phyloP scores from a whole-genome alignment of 2,888 invertebrate species.

The Caenorhabditis zanzibari region DNA sequence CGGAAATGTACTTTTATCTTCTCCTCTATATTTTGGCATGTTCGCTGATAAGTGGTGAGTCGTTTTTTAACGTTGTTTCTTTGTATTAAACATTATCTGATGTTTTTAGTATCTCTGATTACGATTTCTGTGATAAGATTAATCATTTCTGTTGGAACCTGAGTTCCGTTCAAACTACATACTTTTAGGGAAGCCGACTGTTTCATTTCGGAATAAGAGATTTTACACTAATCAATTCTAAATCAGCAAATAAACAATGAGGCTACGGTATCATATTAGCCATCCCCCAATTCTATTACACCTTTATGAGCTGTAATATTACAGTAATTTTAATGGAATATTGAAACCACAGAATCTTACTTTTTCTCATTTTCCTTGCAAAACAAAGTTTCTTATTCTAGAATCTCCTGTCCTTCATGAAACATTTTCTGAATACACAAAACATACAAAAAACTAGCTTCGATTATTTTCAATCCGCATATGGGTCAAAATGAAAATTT shows the following conservation, averaged over 20 bases:
- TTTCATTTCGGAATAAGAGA: too few relatives aligned
- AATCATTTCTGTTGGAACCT: not conserved
- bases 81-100: not conserved
- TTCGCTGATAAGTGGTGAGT: conserved; percentile 36
- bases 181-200: not conserved
- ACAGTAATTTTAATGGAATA: too few relatives aligned
- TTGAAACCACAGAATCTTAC: too few relatives aligned
- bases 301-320: too few relatives aligned
- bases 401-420: not conserved
- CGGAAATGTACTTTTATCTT: conserved; percentile 56
- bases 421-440: conserved; percentile 9
- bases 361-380: not conserved
- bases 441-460: conserved; percentile 1
- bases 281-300: too few relatives aligned
- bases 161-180: not conserved
- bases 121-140: not conserved
- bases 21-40: conserved; percentile 41
- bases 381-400: not conserved
- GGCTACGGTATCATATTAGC: too few relatives aligned
- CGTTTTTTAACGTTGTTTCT: not conserved
- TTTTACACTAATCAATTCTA: too few relatives aligned
- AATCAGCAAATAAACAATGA: too few relatives aligned
- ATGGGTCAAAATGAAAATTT: conserved; percentile 34
- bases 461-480: not conserved
- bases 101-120: not conserved